phyloP scores from a whole-genome alignment of 2,888 invertebrate species.

The Corbicula japonica region DNA sequence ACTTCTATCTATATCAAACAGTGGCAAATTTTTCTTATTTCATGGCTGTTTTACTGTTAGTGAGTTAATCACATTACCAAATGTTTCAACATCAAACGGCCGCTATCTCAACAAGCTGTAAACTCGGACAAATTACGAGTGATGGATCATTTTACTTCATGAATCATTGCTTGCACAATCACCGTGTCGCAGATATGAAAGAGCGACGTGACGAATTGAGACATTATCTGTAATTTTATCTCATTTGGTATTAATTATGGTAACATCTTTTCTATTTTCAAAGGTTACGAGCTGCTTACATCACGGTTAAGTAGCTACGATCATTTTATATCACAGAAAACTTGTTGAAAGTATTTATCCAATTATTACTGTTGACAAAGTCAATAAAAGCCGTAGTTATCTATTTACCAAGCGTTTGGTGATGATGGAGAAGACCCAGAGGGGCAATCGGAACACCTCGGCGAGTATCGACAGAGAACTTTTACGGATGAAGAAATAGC shows the following conservation, averaged over 20 bases:
- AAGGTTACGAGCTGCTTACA: constrained; percentile 28
- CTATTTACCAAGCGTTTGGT: constrained; percentile 12
- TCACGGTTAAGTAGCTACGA: constrained; percentile 23
- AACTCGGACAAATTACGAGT: constrained; percentile 31
- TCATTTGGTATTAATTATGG: constrained; percentile 39
- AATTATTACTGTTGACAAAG: constrained; percentile 39
- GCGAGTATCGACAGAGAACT: no score
- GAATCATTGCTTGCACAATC: constrained; percentile 24
- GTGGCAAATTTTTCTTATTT: background rate
- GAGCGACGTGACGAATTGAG: constrained; percentile 23
- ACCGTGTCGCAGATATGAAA: constrained; percentile 5
- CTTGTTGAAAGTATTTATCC: constrained; percentile 41
- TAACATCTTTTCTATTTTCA: constrained; percentile 39
- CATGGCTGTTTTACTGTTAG: constrained; percentile 21
- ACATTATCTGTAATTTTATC: constrained; percentile 43
- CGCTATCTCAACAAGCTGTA: constrained; percentile 11
- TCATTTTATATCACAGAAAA: constrained; percentile 14
- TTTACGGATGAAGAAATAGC: background rate
- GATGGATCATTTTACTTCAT: constrained; percentile 13
- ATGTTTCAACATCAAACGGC: constrained; percentile 20
- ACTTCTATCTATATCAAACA: background rate
- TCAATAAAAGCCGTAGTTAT: constrained; percentile 15
- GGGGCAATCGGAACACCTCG: no score
- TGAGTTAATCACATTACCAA: constrained; percentile 23
- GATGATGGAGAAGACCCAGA: constrained; percentile 33